Evolutionary conservation across 2,888 invertebrate species (phyloP), one percentile per base, ranked within the genome.

Genomic region (Agonopterix heracliana): DNA sequence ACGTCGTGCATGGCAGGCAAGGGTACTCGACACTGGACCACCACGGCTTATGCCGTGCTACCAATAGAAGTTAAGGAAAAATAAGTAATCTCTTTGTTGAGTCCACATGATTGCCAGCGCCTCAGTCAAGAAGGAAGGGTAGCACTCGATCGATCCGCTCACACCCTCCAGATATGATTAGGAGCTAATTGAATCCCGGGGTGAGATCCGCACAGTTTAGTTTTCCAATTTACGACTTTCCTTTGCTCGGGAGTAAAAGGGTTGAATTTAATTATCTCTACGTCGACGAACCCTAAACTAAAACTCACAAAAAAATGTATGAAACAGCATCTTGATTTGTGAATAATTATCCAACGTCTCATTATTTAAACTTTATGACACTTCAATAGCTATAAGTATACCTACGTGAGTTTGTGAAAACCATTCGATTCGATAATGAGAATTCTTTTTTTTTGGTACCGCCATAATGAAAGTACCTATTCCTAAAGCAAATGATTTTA

Each of bases 81-180:
- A 26, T 26, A 26, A 26, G 5, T 17, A 17, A 17, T 17, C 3
- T 26, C 26, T 26, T 5, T 5, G 26, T 7, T 5, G 26, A 26
- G 5, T 7, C n/a, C 9, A 38, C n/a, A 38, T n/a, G 38, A 38
- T 60, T 53, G 49, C 51, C 49, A 54, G 49, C 54, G 63, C 57
- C 5, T 26, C 55, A 66, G 56, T 59, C 56, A 62, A 70, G 74
- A 71, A 71, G 63, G 63, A 75, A 76, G 81, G 81, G 79, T 70
- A 38, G 61, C 57, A 56, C 59, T 54, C 71, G 68, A 84, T 87
- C 85, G 86, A 87, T 84, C 78, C 76, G 53, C 71, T 81, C 75
- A 82, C 84, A 79, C 87, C 87, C 87, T 84, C 80, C 73, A 87
- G 81, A 88, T 88, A 87, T 88, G 88, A 87, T 88, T 88, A 88